Conservation (phyloP, 2,888 invertebrate genomes). For the Hypomecis punctinalis region DNA sequence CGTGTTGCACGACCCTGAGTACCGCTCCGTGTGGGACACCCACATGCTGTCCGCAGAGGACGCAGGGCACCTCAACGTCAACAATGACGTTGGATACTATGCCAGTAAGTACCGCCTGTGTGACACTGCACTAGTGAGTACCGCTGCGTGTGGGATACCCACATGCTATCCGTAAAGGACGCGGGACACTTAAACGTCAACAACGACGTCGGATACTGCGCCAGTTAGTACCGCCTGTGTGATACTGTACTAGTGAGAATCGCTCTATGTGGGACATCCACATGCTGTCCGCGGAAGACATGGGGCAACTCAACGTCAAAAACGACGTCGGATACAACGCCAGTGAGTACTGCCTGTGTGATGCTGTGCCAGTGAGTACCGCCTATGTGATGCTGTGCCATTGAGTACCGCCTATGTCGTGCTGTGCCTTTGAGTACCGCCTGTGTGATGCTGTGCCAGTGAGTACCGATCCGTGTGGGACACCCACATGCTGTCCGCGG, state of each 20-base stretch:
- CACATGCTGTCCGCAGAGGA: conserved; percentile 95
- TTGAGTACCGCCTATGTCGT: neutral
- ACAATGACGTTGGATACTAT: conserved; percentile 97
- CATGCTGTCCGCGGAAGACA: conserved; percentile 94
- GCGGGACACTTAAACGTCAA: conserved; percentile 96
- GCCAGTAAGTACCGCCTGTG: conserved; percentile 86
- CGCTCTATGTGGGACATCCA: conserved; percentile 96
- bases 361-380: conserved; percentile 67
- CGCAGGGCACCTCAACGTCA: conserved; percentile 95
- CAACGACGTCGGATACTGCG: conserved; percentile 96
- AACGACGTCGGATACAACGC: conserved; percentile 97
- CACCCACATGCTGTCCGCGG: conserved; percentile 93
- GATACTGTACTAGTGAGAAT: conserved; percentile 72
- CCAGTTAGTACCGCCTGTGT: conserved; percentile 85
- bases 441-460: too few relatives aligned
- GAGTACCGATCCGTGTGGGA: conserved; percentile 96
- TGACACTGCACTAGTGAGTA: conserved; percentile 88
- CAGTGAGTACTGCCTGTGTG: conserved; percentile 82
- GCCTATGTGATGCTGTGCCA: too few relatives aligned
- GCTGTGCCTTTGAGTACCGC: too few relatives aligned
- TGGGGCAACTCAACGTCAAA: conserved; percentile 95
- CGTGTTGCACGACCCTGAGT: conserved; percentile 95
- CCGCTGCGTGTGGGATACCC: conserved; percentile 95
- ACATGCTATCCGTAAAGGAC: conserved; percentile 94
- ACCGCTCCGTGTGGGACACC: conserved; percentile 95